A percentile compares a stretch with the other conserved stretches of the same genome.
These are phyloP conservation scores for Plotosus lineatus DNA, from an alignment of 2,113 vertebrate genomes.

Conservation along the genomic window DNA sequence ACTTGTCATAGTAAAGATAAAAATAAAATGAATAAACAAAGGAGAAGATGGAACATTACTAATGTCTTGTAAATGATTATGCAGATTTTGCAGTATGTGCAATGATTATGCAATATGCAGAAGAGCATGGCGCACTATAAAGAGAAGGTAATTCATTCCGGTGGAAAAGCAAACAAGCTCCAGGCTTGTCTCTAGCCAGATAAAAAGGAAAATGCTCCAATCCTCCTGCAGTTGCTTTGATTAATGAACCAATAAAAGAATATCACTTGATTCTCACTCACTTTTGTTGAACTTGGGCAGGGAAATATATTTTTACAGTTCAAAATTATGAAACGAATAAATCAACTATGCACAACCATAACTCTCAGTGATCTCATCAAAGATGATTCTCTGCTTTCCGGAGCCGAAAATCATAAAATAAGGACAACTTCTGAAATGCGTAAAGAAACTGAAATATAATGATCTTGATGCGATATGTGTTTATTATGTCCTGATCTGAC, in stretches of 20 bases:
- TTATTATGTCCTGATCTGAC: background rate
- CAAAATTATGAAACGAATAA: constrained; percentile 29
- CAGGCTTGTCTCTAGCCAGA: constrained; percentile 27
- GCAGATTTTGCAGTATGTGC: constrained; percentile 19
- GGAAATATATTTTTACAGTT: constrained; percentile 21
- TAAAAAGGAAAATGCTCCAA: constrained; percentile 45
- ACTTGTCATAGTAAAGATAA: background rate
- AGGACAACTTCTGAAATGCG: background rate
- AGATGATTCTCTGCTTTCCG: background rate
- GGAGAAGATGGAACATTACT: constrained; percentile 1
- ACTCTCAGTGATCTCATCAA: background rate
- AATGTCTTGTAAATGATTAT: constrained; percentile 37
- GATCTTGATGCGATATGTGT: background rate
- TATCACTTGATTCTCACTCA: constrained; percentile 19
- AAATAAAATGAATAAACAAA: background rate
- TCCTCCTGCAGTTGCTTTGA: constrained; percentile 36
- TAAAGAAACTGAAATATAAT: background rate
- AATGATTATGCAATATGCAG: constrained; percentile 37
- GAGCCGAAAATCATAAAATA: background rate
- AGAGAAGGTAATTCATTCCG: constrained; percentile 33
- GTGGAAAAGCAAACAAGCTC: constrained; percentile 47
- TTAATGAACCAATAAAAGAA: constrained; percentile 41
- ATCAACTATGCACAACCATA: background rate
- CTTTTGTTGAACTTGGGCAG: constrained; percentile 23
- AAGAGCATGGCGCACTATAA: constrained; percentile 8